A percentile compares a stretch with the other conserved stretches of the same genome.
phyloP scores from a whole-genome alignment of 1,140 invertebrate species.

The Calliopsis andreniformis region DNA sequence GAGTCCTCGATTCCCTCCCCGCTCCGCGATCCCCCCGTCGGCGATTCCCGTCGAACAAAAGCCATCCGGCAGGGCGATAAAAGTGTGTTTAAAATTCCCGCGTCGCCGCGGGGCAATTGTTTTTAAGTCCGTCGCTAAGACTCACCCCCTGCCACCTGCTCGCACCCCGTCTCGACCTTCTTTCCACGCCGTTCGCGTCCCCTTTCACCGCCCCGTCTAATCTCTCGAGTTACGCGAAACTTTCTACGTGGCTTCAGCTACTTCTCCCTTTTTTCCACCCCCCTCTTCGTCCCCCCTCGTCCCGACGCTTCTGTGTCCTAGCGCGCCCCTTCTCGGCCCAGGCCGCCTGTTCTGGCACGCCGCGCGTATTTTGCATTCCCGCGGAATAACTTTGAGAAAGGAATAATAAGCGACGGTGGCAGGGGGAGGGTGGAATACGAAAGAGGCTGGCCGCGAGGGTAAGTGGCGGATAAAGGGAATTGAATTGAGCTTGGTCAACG shows the following conservation, averaged over 20 bases:
- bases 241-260: slow-evolving; percentile 34
- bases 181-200: neutral
- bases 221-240: slow-evolving; percentile 67
- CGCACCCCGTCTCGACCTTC: slow-evolving; percentile 2
- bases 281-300: neutral
- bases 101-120: slow-evolving; percentile 70
- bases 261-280: slow-evolving; percentile 43
- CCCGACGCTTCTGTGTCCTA: neutral
- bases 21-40: slow-evolving; percentile 40
- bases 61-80: slow-evolving; percentile 65
- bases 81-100: slow-evolving; percentile 75
- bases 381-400: slow-evolving; percentile 54
- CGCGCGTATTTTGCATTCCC: slow-evolving; percentile 49
- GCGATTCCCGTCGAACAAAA: slow-evolving; percentile 62
- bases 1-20: slow-evolving; percentile 27
- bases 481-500: slow-evolving; percentile 47
- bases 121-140: slow-evolving; percentile 71
- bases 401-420: slow-evolving; percentile 51
- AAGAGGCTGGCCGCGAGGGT: slow-evolving; percentile 19
- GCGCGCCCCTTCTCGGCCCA: neutral
- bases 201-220: slow-evolving; percentile 54
- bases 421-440: slow-evolving; percentile 17
- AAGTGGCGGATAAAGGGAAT: slow-evolving; percentile 43
- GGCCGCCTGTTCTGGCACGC: neutral
- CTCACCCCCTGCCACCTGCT: slow-evolving; percentile 23